Evolutionary conservation across 2,797 vertebrate species (phyloP).

Genomic region (Cuculus canorus): DNA sequence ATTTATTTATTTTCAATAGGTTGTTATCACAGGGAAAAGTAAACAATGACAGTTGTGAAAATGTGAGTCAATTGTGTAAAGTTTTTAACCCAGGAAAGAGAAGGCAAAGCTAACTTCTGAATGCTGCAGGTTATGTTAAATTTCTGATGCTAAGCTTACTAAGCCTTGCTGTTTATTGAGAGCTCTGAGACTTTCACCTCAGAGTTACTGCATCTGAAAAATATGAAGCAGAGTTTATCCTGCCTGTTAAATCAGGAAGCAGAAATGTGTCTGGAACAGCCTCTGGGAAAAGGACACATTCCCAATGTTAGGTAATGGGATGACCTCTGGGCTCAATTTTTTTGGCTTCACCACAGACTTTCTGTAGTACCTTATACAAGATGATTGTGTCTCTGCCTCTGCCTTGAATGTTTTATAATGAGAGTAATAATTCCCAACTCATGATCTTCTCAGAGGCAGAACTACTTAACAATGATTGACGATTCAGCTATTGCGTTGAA

Average conservation of each 20-base stretch:
- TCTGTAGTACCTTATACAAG: fast-evolving
- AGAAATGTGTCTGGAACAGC: neutral
- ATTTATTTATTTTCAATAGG: neutral
- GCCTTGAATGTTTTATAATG: neutral
- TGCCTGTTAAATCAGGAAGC: neutral
- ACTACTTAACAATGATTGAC: neutral
- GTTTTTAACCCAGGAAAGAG: neutral
- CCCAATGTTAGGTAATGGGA: too few species aligned
- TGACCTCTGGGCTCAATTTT: neutral
- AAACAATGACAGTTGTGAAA: neutral
- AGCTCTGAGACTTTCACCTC: neutral
- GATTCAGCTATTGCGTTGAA: neutral
- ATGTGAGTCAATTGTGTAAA: neutral
- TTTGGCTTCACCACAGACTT: neutral
- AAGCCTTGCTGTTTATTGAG: neutral
- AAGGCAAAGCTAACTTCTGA: neutral
- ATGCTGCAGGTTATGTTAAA: neutral
- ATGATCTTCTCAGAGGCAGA: neutral
- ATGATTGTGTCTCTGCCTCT: neutral
- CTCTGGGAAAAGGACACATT: neutral
- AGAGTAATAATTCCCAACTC: neutral
- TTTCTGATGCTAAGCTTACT: neutral
- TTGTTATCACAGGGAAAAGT: neutral
- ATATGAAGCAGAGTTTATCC: neutral
- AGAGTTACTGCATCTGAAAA: neutral